Base-by-base conservation (phyloP, 2,888 invertebrate species). In the Zele albiditarsus region DNA sequence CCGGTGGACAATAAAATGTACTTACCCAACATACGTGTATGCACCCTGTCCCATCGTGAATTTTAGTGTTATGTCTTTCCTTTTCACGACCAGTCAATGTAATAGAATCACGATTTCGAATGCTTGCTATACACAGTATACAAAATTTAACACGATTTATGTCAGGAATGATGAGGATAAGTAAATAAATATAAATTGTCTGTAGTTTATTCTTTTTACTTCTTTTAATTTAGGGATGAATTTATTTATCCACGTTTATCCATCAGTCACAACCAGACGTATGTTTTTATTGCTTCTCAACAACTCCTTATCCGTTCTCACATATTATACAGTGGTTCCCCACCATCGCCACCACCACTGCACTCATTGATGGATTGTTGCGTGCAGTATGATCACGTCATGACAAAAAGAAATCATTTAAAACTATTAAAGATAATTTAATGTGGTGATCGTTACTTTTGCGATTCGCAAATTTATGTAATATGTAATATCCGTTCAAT, bases 31-130 rank as follows among this genome's bases (percentile, higher is more conserved):
- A 63, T 31, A 63, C 28, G 53, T 20, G 38, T 74, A 69, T n/a
- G 74, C 63, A 33, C 68, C 62, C 69, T 74, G 74, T 63, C 74
- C 74, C 74, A 74, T 74, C 38, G 10, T 49, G 23, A 60, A 33
- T 69, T 49, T 58, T 42, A 62, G 25, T 49, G 38, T 31, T 57
- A 25, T 31, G 23, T 6, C 28, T n/a, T 28, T 16, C 42, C 38
- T 42, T 66, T 66, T 27, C 46, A 58, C 67, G 42, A 71, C 60
- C 38, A 60, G n/a, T 60, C n/a, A 71, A 53, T 28, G 46, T 28
- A 38, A 71, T 62, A 71, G 49, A 71, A 27, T 63, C 33, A 20
- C 49, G 31, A 33, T 69, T 69, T 53, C 16, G 12, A 28, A 31
- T 69, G 10, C 49, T 66, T 23, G 16, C 49, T 68, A 2, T 16